Evolutionary conservation across 2,797 vertebrate genomes (phyloP).

Genomic region (Telmatherina bonti): DNA sequence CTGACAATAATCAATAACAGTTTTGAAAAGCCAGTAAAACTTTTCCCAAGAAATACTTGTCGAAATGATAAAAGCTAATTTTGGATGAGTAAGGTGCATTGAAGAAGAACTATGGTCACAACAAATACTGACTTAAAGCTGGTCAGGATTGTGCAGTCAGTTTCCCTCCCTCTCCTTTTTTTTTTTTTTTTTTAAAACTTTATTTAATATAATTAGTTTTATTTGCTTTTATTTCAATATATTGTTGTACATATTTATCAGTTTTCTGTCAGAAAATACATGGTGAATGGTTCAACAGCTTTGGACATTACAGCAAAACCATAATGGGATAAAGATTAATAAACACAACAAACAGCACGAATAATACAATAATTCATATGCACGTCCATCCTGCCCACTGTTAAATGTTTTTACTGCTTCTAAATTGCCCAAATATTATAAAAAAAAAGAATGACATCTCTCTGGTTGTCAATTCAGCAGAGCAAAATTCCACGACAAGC

Average conservation of each 20-base stretch:
- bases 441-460: slow-evolving; percentile 24
- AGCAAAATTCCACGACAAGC: slow-evolving; percentile 43
- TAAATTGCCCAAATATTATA: slow-evolving; percentile 20
- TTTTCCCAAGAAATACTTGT: neutral
- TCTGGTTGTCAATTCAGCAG: slow-evolving; percentile 45
- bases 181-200: neutral
- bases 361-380: neutral
- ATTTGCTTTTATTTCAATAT: neutral
- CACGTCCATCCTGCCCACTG: neutral
- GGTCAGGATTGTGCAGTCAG: neutral
- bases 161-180: too few relatives aligned
- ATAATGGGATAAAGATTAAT: neutral
- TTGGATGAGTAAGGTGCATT: neutral
- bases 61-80: neutral
- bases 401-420: neutral
- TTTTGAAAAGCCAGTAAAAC: neutral
- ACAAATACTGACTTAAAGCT: neutral
- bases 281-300: neutral
- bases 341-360: neutral
- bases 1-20: neutral
- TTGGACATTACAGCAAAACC: neutral
- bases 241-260: neutral
- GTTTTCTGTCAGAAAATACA: neutral
- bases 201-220: neutral
- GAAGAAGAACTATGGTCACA: neutral